These are phyloP conservation scores for Lasioglossum figueresi DNA, from an alignment of 2,888 invertebrate genomes.

Conservation along the genomic window DNA sequence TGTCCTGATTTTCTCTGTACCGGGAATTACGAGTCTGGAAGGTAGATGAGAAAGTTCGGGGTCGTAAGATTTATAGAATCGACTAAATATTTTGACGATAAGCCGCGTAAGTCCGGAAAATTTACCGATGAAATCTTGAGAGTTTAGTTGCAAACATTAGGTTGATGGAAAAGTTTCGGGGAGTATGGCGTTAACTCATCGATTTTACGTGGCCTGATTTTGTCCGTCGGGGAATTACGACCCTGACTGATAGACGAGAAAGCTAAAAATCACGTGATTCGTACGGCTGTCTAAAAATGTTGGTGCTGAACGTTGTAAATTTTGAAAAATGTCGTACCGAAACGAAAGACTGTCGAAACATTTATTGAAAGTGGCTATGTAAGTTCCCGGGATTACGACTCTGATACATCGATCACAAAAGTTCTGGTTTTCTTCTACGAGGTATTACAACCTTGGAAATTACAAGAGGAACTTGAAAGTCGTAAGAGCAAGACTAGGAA, in stretches of 20 bases:
- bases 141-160: not conserved
- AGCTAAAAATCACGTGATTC: not conserved
- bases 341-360: not conserved
- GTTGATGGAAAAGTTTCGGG: not conserved
- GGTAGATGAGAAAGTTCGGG: not conserved
- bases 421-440: not conserved
- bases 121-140: too few relatives aligned
- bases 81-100: not conserved
- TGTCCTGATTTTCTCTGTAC: not conserved
- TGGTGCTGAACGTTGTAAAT: not conserved
- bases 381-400: not conserved
- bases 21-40: not conserved
- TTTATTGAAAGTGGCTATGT: not conserved
- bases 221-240: not conserved
- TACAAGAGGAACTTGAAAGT: not conserved
- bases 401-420: not conserved
- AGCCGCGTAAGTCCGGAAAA: not conserved
- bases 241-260: not conserved
- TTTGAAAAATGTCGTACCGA: not conserved
- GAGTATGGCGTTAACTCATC: not conserved
- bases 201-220: slow-evolving; percentile 1
- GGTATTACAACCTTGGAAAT: not conserved
- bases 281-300: not conserved
- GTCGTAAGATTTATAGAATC: not conserved
- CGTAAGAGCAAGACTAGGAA: not conserved